A percentile compares a stretch with the other conserved stretches of the same genome.
These are phyloP conservation scores for Cepphus grylle DNA, from an alignment of 2,113 vertebrate genomes.

Conservation along the genomic window DNA sequence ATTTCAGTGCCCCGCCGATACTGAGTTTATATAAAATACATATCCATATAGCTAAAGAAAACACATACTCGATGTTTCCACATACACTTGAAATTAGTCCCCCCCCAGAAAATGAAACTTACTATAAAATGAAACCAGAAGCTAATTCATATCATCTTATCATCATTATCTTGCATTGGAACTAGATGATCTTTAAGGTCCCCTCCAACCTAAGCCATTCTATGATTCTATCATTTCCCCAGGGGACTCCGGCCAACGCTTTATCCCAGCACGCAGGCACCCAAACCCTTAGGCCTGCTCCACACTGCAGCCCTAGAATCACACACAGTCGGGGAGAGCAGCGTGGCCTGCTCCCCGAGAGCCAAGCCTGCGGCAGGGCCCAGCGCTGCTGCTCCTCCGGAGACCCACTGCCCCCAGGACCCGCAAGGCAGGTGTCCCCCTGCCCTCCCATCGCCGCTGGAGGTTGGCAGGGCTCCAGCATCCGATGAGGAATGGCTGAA, in stretches of 20 bases:
- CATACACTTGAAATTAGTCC: neutral
- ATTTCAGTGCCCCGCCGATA: neutral
- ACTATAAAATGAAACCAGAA: neutral
- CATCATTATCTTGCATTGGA: neutral
- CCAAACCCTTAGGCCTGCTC: too few species aligned
- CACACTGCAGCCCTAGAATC: neutral
- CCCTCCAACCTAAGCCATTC: neutral
- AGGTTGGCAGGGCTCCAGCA: too few species aligned
- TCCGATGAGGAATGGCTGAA: accelerated
- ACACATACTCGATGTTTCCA: neutral
- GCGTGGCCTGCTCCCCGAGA: neutral
- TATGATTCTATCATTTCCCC: neutral
- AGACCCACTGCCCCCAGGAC: neutral
- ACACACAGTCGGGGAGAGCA: too few species aligned
- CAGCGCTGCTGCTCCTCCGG: neutral
- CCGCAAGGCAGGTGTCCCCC: neutral
- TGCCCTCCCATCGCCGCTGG: neutral
- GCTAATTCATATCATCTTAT: neutral
- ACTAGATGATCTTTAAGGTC: neutral
- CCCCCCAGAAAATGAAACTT: neutral
- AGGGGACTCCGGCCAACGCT: neutral
- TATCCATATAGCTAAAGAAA: neutral
- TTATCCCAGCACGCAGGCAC: accelerated
- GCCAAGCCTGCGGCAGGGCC: neutral
- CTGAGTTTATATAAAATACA: neutral